Percentiles rank a stretch among this genome's conserved stretches.
These are phyloP conservation scores for Carcinoscorpius rotundicauda DNA, from an alignment of 1,140 invertebrate genomes.

Conservation along the genomic window DNA sequence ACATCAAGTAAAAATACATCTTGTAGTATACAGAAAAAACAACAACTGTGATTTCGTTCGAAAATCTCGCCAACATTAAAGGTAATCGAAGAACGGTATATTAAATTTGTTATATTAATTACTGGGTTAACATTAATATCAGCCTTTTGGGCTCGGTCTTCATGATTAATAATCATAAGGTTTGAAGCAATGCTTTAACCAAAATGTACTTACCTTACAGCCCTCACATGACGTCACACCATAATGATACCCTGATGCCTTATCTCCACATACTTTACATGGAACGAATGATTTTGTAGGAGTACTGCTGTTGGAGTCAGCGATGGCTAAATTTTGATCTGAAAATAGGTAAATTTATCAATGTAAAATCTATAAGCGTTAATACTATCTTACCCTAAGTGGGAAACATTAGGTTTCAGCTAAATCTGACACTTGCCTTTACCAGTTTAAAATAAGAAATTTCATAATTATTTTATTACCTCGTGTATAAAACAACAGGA, in stretches of 20 bases:
- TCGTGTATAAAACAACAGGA: no score
- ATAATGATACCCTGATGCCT: slow-evolving; percentile 49
- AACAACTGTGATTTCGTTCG: no score
- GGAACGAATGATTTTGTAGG: slow-evolving; percentile 74
- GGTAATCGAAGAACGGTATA: no score
- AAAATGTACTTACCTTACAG: slow-evolving; percentile 63
- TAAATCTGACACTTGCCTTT: background rate
- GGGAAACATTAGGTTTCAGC: background rate
- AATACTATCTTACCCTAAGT: background rate
- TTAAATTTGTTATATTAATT: no score
- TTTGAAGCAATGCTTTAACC: background rate
- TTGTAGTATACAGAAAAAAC: no score
- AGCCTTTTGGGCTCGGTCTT: no score
- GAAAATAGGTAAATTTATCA: slow-evolving; percentile 36
- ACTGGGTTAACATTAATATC: no score
- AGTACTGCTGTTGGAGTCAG: slow-evolving; percentile 58
- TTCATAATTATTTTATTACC: no score
- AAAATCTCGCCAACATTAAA: no score
- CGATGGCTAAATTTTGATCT: slow-evolving; percentile 65
- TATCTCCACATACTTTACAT: slow-evolving; percentile 52
- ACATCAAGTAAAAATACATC: no score
- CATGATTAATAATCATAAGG: no score
- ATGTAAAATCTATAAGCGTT: slow-evolving; percentile 5
- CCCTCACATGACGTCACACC: slow-evolving; percentile 49
- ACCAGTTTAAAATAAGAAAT: no score